These are phyloP conservation scores for Catocala fraxini DNA, from an alignment of 2,888 invertebrate species.

Conservation along the genomic window DNA sequence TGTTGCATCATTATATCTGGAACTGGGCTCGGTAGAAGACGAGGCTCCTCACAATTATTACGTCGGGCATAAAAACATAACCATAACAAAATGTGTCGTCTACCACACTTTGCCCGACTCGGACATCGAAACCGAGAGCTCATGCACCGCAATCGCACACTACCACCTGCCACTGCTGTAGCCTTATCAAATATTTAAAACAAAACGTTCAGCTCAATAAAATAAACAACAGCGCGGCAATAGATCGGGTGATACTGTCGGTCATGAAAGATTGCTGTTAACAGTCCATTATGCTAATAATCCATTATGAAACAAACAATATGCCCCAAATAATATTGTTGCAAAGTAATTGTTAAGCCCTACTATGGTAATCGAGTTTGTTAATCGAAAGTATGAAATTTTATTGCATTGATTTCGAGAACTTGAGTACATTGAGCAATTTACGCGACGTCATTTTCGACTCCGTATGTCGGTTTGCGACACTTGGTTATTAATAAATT, in stretches of 20 bases:
- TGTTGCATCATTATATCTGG: too few relatives aligned
- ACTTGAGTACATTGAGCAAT: slow-evolving; percentile 46
- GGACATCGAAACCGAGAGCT: too few relatives aligned
- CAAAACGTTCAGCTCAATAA: slow-evolving; percentile 33
- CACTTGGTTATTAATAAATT: slow-evolving; percentile 36
- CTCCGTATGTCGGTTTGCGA: slow-evolving; percentile 11
- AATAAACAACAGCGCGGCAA: slow-evolving; percentile 27
- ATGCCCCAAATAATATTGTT: slow-evolving; percentile 47
- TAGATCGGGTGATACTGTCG: slow-evolving; percentile 18
- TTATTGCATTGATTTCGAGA: slow-evolving; percentile 38
- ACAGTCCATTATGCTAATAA: slow-evolving; percentile 55
- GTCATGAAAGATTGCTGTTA: slow-evolving; percentile 51
- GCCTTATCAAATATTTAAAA: slow-evolving; percentile 19
- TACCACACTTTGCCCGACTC: too few relatives aligned
- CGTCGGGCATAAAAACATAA: too few relatives aligned
- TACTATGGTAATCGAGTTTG: slow-evolving; percentile 52
- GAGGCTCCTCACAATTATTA: too few relatives aligned
- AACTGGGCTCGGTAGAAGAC: too few relatives aligned
- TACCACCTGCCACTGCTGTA: too few relatives aligned
- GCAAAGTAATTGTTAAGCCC: slow-evolving; percentile 49
- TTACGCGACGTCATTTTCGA: slow-evolving; percentile 32
- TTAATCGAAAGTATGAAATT: slow-evolving; percentile 51
- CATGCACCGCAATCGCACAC: too few relatives aligned
- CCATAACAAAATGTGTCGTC: too few relatives aligned
- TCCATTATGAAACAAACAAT: slow-evolving; percentile 58